Conservation (phyloP, 2,113 vertebrate species). For the Melanerpes formicivorus region DNA sequence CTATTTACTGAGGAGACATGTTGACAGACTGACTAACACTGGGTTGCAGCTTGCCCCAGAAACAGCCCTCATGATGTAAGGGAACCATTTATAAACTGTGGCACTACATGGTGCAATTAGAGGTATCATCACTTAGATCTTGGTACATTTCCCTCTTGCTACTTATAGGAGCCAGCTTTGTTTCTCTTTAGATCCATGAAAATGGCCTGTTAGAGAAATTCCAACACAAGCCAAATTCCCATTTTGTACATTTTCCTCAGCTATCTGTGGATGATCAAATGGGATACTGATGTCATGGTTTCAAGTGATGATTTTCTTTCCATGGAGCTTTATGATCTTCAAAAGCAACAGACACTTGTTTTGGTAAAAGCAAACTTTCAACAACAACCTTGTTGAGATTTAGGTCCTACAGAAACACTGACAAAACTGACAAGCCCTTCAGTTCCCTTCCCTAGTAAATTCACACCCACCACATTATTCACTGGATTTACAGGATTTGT, state of each 20-base stretch:
- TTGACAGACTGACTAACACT: neutral
- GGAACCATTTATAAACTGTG: neutral
- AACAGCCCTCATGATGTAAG: neutral
- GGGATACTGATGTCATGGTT: neutral
- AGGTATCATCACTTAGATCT: neutral
- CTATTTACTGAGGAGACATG: neutral
- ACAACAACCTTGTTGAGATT: neutral
- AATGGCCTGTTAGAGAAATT: neutral
- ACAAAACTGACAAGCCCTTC: neutral
- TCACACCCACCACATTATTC: neutral
- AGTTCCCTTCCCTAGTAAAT: conserved; percentile 21
- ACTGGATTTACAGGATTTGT: neutral
- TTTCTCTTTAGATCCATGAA: neutral
- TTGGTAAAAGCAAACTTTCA: neutral
- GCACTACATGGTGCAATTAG: neutral
- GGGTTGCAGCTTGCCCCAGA: neutral
- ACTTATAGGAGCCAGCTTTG: neutral
- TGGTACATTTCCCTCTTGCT: neutral
- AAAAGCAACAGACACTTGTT: neutral
- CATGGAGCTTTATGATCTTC: neutral
- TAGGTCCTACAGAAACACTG: neutral
- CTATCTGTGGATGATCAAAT: neutral
- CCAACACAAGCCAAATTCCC: neutral
- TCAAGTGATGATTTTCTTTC: neutral
- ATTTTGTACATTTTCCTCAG: neutral